Conservation (phyloP, 92 coral and sea anemone genomes). For the Metridium senile region DNA sequence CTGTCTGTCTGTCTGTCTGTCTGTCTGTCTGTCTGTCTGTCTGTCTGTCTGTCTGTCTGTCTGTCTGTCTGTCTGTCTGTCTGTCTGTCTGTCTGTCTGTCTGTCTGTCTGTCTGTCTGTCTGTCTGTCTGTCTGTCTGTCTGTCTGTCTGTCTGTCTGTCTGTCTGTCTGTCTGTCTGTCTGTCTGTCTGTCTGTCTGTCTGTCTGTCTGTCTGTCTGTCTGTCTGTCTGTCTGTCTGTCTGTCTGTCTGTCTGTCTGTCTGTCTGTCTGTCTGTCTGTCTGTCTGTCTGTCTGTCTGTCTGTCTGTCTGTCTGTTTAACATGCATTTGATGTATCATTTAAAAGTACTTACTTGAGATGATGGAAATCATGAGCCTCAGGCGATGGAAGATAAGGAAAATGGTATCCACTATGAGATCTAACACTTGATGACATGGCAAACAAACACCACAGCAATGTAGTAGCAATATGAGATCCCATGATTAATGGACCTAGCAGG, state of each 20-base stretch:
- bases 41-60: neutral
- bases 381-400: slow-evolving; percentile 96
- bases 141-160: neutral
- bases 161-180: neutral
- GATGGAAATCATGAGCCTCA: slow-evolving; percentile 99
- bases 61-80: neutral
- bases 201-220: no score
- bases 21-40: neutral
- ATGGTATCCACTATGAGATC: slow-evolving; percentile 96
- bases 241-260: neutral
- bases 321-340: neutral
- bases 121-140: neutral
- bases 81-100: neutral
- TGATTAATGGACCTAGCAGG: slow-evolving; percentile 81
- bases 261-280: neutral
- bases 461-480: slow-evolving; percentile 99
- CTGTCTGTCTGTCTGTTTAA: neutral
- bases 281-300: neutral
- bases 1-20: neutral
- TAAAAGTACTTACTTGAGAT: slow-evolving; percentile 81
- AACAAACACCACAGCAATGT: slow-evolving; percentile 90
- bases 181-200: neutral
- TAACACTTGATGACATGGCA: slow-evolving; percentile 76
- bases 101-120: neutral
- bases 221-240: no score